Evolutionary conservation across 2,888 invertebrate species (phyloP), one percentile per base, ranked within the genome.

Genomic region (Bembecia ichneumoniformis): DNA sequence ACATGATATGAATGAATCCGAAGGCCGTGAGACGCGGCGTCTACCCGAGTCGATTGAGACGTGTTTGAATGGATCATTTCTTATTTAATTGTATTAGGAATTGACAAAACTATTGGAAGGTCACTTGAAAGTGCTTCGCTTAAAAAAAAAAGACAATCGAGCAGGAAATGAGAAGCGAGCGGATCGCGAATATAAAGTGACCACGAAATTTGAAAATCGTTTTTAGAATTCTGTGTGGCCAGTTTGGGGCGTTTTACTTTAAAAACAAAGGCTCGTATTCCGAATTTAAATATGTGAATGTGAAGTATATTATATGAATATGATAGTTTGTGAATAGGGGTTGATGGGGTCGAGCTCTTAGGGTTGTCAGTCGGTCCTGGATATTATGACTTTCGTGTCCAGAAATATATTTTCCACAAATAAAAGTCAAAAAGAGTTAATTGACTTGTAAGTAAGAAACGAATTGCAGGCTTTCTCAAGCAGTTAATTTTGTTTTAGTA

Each of bases 301-400:
- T 68, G 61, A 66, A 62, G 68, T 74, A 70, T 74, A 71, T 71
- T 64, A 71, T 67, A 62, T 66, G 40, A 40, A 40, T 40, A 40
- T 40, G n/a, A 13, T 40, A 28, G 66, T 66, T 64, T 60, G 68
- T 78, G 73, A 75, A 80, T 75, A 75, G 72, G 73, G 64, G 69
- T 71, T 64, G 60, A 74, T 68, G 71, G 71, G 69, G 72, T 63
- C 58, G 57, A 53, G 52, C 50, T n/a, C n/a, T 52, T 59, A 58
- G 55, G 54, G 51, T 54, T 43, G 46, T 48, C 47, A 48, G 36
- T 51, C 43, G 48, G 43, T 48, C 40, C 34, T 35, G 47, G 43
- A 28, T 20, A 7, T 20, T 20, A 20, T 20, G 9, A 28, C 28
- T 28, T 5, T 28, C 28, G 28, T 28, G 28, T 28, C 5, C 9